Evolutionary conservation across 2,797 vertebrate genomes (phyloP).

Genomic region (Crenuchus spilurus): DNA sequence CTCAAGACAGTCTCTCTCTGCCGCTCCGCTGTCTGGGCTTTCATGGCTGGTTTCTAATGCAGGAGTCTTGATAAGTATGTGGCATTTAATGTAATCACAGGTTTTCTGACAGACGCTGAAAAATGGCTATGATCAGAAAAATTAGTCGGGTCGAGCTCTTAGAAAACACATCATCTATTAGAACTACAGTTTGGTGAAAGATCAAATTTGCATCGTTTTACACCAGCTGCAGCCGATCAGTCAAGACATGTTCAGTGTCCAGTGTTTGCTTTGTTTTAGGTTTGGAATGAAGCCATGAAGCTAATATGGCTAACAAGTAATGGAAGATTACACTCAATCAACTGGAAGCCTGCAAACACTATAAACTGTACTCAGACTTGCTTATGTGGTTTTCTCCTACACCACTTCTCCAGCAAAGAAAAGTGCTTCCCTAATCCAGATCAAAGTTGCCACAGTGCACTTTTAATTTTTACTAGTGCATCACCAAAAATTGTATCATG

Average conservation of each 20-base stretch:
- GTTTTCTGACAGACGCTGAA: constrained; percentile 48
- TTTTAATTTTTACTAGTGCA: too few species aligned
- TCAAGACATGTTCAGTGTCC: not conserved
- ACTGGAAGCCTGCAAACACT: not conserved
- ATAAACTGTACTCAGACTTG: too few species aligned
- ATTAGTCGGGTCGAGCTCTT: too few species aligned
- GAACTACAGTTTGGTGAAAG: too few species aligned
- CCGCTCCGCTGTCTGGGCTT: not conserved
- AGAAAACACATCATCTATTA: constrained; percentile 6
- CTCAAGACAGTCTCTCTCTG: not conserved
- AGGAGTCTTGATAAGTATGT: not conserved
- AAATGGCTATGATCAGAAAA: constrained; percentile 52
- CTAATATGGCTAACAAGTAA: too few species aligned
- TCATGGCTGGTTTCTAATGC: constrained; percentile 1
- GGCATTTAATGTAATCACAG: constrained; percentile 49
- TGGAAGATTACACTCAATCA: too few species aligned
- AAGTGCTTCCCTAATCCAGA: too few species aligned
- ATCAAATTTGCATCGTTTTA: too few species aligned
- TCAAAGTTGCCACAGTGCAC: too few species aligned
- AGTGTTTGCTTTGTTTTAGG: not conserved
- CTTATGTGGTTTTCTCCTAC: too few species aligned
- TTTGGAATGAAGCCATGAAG: not conserved
- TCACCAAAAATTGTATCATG: too few species aligned
- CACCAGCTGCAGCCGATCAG: not conserved
- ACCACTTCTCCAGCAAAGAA: too few species aligned